phyloP scores from a whole-genome alignment of 1,140 invertebrate genomes.

The Diorhabda elongata region DNA sequence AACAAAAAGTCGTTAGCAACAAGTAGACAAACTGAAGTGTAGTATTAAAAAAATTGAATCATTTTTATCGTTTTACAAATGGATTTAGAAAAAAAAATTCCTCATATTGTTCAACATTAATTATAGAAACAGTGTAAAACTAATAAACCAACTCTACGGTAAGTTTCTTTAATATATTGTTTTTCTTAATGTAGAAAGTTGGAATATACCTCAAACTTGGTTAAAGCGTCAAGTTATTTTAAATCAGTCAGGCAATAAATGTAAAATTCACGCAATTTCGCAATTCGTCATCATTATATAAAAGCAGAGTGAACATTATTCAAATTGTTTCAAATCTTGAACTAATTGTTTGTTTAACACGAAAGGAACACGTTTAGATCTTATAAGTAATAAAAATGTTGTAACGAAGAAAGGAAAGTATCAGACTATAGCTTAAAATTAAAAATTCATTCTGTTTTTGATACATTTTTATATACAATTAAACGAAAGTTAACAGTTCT shows the following conservation, averaged over 20 bases:
- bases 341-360: neutral
- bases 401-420: neutral
- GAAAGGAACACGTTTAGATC: neutral
- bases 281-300: neutral
- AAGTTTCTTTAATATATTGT: neutral
- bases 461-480: neutral
- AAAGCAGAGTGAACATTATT: neutral
- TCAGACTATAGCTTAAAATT: neutral
- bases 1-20: too few species aligned
- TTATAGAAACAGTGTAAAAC: neutral
- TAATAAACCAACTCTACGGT: neutral
- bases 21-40: too few species aligned
- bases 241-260: constrained; percentile 6
- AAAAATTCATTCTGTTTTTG: neutral
- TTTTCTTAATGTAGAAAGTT: neutral
- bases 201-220: neutral
- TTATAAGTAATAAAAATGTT: neutral
- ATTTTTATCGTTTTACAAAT: too few species aligned
- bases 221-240: neutral
- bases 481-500: too few species aligned
- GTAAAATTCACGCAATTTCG: constrained; percentile 11
- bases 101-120: neutral
- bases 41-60: too few species aligned
- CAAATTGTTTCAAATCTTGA: neutral
- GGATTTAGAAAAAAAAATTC: too few species aligned